phyloP scores from a whole-genome alignment of 2,113 vertebrate genomes.

The Myotis yumanensis region DNA sequence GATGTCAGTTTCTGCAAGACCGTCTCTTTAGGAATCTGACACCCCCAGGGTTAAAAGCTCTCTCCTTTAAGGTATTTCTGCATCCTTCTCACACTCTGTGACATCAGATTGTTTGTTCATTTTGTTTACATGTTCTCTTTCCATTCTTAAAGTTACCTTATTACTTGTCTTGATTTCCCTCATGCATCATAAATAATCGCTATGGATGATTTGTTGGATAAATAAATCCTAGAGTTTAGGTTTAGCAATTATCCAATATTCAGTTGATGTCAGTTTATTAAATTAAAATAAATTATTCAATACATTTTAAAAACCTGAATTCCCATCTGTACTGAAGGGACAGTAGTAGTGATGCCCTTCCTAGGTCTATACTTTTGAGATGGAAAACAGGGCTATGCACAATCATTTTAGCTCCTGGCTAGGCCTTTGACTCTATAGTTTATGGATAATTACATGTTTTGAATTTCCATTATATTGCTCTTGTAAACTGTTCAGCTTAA shows the following conservation, averaged over 20 bases:
- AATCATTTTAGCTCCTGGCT: not conserved
- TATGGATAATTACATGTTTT: slow-evolving; percentile 26
- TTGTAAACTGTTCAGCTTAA: not conserved
- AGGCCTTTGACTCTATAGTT: not conserved
- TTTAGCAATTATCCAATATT: slow-evolving; percentile 6
- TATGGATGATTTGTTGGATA: not conserved
- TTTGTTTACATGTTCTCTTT: not conserved
- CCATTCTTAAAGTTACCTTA: not conserved
- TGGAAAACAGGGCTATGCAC: not conserved
- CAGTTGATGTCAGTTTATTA: not conserved
- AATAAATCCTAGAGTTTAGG: slow-evolving; percentile 3
- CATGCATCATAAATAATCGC: not conserved
- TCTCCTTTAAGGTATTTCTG: not conserved
- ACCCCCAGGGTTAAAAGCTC: not conserved
- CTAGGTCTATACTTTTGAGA: not conserved
- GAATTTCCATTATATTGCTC: slow-evolving; percentile 41
- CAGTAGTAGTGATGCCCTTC: not conserved
- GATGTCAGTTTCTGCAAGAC: not conserved
- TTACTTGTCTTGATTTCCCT: not conserved
- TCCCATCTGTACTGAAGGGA: not conserved
- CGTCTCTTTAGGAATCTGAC: not conserved
- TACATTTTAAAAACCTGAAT: not conserved
- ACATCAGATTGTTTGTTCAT: not conserved
- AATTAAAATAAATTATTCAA: not conserved
- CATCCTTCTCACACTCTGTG: not conserved